Evolutionary conservation across 2,797 vertebrate genomes (phyloP), one percentile per base, ranked within the genome.

Genomic region (Pygocentrus nattereri): DNA sequence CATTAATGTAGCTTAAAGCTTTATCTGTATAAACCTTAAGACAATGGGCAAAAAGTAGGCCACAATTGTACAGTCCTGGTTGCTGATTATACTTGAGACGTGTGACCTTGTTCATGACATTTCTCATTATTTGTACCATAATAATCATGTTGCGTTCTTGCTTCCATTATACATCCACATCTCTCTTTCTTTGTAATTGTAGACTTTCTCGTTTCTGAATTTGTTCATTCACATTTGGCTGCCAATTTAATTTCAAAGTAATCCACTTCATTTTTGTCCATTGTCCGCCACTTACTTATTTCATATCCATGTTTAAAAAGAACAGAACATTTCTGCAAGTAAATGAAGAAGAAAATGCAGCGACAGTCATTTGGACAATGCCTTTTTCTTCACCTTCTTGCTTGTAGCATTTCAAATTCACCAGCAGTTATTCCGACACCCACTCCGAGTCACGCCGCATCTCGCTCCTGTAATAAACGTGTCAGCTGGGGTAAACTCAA

Each of bases 401-500:
- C 67, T 50, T 70, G 49, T 27, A 76, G 74, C 56, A 18, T 34
- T 65, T 62, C 25, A 62, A 83, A 83, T 59, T 19, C n/a, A 23
- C 23, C 72, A 44, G 54, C 58, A 71, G 68, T 80, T 59, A 70
- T 72, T 72, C 71, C 64, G 6, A 27, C 77, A 65, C 73, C 67
- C 78, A 76, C 73, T 76, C 72, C 23, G 12, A 44, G 31, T 76
- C 72, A 80, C 72, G 70, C 56, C 30, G 19, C 38, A 69, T 47
- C 47, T 70, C 21, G 25, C 44, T 50, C 6, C 47, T 71, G 56
- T 80, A 80, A 84, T 80, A 56, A 59, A 75, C 59, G 41, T 71
- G 73, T 70, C 82, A 76, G 65, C 78, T 38, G 30, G 71, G 70
- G 78, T 52, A 71, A 71, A 52, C 69, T 30, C 69, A 52, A 67